A percentile compares a stretch with the other conserved stretches of the same genome.
phyloP scores from a whole-genome alignment of 2,888 invertebrate species.

The Zaprionus bogoriensis region DNA sequence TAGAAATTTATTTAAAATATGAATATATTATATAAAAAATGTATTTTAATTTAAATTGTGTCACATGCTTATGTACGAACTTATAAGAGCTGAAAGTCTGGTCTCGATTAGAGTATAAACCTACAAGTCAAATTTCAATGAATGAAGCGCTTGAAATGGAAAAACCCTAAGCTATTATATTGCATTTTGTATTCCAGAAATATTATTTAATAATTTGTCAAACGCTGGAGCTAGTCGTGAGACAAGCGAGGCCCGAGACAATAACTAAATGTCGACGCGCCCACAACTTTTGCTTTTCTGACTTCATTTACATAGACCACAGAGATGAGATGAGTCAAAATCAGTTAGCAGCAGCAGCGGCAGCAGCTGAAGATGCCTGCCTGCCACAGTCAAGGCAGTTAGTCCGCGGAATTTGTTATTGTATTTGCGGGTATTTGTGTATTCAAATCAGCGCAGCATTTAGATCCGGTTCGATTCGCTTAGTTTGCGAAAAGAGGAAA shows the following conservation, averaged over 20 bases:
- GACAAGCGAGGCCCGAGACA: neutral
- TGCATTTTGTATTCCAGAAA: neutral
- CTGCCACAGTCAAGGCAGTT: constrained; percentile 43
- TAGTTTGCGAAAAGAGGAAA: constrained; percentile 45
- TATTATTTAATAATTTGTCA: neutral
- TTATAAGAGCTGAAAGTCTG: too few species aligned
- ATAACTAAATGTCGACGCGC: constrained; percentile 32
- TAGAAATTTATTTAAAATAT: neutral
- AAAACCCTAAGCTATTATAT: neutral
- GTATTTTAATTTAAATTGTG: too few species aligned
- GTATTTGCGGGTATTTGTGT: constrained; percentile 19
- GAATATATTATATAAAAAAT: neutral
- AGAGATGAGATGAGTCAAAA: constrained; percentile 35
- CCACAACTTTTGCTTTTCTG: constrained; percentile 44
- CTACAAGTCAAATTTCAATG: neutral
- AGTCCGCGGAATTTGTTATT: constrained; percentile 9
- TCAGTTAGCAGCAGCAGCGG: constrained; percentile 12
- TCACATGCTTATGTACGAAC: too few species aligned
- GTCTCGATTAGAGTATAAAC: too few species aligned
- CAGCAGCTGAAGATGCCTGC: constrained; percentile 2
- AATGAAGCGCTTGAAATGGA: neutral
- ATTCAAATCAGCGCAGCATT: constrained; percentile 65
- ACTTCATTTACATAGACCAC: constrained; percentile 48
- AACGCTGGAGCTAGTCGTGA: neutral
- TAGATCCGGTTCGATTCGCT: constrained; percentile 74